Evolutionary conservation across 2,888 invertebrate genomes (phyloP).

Genomic region (Margaritifera margaritifera): DNA sequence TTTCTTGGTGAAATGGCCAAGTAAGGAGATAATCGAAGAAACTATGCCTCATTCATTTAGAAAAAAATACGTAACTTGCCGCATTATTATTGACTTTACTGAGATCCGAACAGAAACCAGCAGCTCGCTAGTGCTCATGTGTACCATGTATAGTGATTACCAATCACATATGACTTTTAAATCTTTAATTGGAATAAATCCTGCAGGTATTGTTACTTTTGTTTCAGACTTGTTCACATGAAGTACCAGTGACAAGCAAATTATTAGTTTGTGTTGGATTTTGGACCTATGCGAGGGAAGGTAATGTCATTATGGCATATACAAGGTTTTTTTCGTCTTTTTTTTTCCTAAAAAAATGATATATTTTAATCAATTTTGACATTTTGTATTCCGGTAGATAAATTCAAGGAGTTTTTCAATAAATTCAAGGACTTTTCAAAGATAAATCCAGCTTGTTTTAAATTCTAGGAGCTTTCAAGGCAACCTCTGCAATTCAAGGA

Average conservation of each 20-base stretch:
- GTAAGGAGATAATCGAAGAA: background rate
- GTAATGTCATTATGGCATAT: constrained; percentile 28
- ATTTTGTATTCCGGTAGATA: no score
- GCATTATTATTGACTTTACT: constrained; percentile 36
- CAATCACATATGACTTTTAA: constrained; percentile 30
- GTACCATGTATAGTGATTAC: constrained; percentile 30
- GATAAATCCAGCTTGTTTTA: no score
- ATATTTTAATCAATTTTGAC: no score
- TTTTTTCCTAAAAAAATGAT: no score
- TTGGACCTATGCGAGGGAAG: constrained; percentile 23
- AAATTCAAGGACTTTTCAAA: no score
- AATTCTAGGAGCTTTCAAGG: no score
- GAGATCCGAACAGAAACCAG: constrained; percentile 27
- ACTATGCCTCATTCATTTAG: constrained; percentile 20
- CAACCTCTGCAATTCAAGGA: no score
- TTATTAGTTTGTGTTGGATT: constrained; percentile 19
- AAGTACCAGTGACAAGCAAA: constrained; percentile 23
- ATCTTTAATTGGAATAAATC: constrained; percentile 24
- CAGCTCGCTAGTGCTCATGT: constrained; percentile 20
- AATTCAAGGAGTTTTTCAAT: no score
- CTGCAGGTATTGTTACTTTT: constrained; percentile 24
- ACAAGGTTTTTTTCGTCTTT: no score
- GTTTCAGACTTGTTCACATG: constrained; percentile 17
- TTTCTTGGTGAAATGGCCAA: constrained; percentile 25
- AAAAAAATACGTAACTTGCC: constrained; percentile 10